phyloP scores from a whole-genome alignment of 2,797 vertebrate genomes.

The Poeciliopsis infans region DNA sequence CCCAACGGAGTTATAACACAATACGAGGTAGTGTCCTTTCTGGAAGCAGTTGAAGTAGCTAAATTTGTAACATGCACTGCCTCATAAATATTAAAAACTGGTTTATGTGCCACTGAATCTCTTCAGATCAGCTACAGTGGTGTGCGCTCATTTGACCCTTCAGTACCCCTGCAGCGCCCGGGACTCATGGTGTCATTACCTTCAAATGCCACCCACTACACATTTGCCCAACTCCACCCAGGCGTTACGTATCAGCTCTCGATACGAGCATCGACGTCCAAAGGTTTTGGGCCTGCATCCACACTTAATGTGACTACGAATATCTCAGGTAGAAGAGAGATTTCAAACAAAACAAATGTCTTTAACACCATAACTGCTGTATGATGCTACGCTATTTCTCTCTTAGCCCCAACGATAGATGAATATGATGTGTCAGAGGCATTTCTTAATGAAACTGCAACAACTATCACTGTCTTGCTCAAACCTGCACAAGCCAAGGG shows the following conservation, averaged over 20 bases:
- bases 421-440: slow-evolving; percentile 96
- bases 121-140: slow-evolving; percentile 93
- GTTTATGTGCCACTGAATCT: slow-evolving; percentile 20
- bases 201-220: slow-evolving; percentile 91
- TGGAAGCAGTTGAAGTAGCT: neutral
- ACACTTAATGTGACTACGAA: slow-evolving; percentile 97
- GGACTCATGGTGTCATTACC: slow-evolving; percentile 89
- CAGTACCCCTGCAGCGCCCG: slow-evolving; percentile 90
- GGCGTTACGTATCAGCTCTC: slow-evolving; percentile 97
- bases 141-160: slow-evolving; percentile 93
- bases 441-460: slow-evolving; percentile 96
- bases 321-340: slow-evolving; percentile 87
- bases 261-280: slow-evolving; percentile 93
- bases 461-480: slow-evolving; percentile 95
- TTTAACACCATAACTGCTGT: neutral
- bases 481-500: slow-evolving; percentile 98
- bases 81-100: neutral
- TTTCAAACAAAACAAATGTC: neutral
- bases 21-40: slow-evolving; percentile 75
- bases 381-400: slow-evolving; percentile 2
- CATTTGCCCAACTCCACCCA: slow-evolving; percentile 93
- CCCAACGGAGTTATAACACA: slow-evolving; percentile 97
- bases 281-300: slow-evolving; percentile 92
- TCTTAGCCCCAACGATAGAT: slow-evolving; percentile 91
- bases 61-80: neutral